These are phyloP conservation scores for Allacma fusca DNA, from an alignment of 2,888 invertebrate genomes.

Conservation along the genomic window DNA sequence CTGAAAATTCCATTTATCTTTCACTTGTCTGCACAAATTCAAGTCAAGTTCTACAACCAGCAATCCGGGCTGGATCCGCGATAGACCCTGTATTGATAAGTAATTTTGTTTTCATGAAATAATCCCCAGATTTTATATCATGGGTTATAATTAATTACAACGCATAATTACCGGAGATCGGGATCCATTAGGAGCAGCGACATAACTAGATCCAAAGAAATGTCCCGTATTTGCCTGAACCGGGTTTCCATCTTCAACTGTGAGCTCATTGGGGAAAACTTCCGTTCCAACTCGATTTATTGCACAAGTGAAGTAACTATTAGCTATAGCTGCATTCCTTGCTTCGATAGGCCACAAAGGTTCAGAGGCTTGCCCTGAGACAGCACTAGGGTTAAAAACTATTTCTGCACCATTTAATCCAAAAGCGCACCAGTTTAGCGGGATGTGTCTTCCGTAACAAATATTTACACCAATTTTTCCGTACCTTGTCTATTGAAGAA, in stretches of 20 bases:
- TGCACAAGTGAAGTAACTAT: constrained; percentile 91
- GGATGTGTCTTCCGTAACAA: constrained; percentile 98
- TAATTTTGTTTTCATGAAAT: constrained; percentile 46
- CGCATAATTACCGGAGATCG: constrained; percentile 78
- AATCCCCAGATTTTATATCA: neutral
- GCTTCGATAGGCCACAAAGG: constrained; percentile 67
- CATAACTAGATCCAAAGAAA: constrained; percentile 95
- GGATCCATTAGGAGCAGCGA: constrained; percentile 91
- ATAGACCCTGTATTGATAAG: constrained; percentile 71
- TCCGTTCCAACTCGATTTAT: constrained; percentile 95
- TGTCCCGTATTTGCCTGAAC: constrained; percentile 82
- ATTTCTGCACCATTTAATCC: constrained; percentile 97
- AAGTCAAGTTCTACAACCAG: constrained; percentile 89
- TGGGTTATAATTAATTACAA: neutral
- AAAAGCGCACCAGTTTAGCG: constrained; percentile 97
- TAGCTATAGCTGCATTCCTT: constrained; percentile 93
- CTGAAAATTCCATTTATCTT: constrained; percentile 92
- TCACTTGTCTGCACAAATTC: constrained; percentile 91
- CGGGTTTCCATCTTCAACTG: constrained; percentile 76
- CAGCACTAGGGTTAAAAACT: constrained; percentile 98
- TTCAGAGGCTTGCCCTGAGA: constrained; percentile 73
- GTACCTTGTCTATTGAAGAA: constrained; percentile 76
- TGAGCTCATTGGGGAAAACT: constrained; percentile 80
- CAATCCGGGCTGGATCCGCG: constrained; percentile 80
- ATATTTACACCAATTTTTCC: constrained; percentile 93